Percentiles rank a stretch among this genome's conserved stretches.
Conservation (phyloP, 2,113 vertebrate genomes). For the Loxodonta africana region DNA sequence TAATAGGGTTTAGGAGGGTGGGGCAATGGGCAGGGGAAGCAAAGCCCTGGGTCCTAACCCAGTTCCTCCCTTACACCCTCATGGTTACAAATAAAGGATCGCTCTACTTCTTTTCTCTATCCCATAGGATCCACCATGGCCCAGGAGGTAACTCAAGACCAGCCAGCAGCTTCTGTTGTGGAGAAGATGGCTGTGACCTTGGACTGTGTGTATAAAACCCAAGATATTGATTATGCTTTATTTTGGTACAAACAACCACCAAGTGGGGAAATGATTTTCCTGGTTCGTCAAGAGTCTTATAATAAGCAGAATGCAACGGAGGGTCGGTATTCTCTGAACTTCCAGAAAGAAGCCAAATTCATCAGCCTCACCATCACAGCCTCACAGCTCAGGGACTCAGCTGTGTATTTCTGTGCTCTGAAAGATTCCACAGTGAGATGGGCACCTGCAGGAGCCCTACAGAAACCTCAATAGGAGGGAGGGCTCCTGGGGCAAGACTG, state of each 20-base stretch:
- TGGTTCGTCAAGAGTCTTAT: conserved; percentile 1
- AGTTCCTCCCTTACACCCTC: background rate
- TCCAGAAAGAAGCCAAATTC: conserved; percentile 6
- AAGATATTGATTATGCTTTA: background rate
- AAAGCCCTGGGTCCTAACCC: background rate
- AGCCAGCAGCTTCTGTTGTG: background rate
- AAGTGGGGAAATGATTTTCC: conserved; percentile 23
- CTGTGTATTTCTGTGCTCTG: conserved; percentile 71
- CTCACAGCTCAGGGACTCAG: background rate
- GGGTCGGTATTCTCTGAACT: conserved; percentile 21
- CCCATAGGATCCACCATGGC: background rate
- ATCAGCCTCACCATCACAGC: conserved; percentile 49
- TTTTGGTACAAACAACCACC: conserved; percentile 72
- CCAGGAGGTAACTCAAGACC: background rate
- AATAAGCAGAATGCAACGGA: background rate
- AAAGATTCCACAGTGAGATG: conserved; percentile 19
- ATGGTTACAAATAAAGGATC: background rate
- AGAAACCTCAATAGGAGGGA: background rate
- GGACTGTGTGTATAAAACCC: background rate
- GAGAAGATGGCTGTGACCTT: background rate
- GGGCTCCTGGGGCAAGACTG: background rate
- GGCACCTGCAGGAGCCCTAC: background rate
- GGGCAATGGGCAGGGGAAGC: background rate
- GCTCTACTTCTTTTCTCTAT: background rate
- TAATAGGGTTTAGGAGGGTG: background rate